A percentile compares a stretch with the other conserved stretches of the same genome.
Conservation (phyloP, 2,797 vertebrate species). For the Microctenopoma steveboyesi region DNA sequence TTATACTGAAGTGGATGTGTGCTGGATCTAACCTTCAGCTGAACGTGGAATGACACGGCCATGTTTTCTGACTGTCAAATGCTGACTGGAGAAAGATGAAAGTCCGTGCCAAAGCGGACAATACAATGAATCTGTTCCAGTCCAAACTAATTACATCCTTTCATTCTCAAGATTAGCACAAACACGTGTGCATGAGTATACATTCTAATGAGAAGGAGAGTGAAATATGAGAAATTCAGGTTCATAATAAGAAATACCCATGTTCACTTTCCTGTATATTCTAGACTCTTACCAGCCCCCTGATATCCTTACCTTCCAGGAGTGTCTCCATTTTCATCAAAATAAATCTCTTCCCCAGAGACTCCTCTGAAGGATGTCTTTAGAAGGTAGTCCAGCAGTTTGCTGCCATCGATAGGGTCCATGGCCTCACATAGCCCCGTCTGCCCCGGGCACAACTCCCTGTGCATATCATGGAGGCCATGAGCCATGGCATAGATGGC, state of each 20-base stretch:
- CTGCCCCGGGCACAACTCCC: slow-evolving; percentile 87
- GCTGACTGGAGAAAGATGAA: slow-evolving; percentile 67
- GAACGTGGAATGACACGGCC: slow-evolving; percentile 60
- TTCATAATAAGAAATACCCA: slow-evolving; percentile 12
- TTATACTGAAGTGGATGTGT: slow-evolving; percentile 33
- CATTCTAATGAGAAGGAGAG: slow-evolving; percentile 45
- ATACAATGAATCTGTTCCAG: slow-evolving; percentile 79
- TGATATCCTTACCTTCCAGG: slow-evolving; percentile 91
- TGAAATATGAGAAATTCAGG: slow-evolving; percentile 11
- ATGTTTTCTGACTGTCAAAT: slow-evolving; percentile 69
- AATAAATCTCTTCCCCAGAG: slow-evolving; percentile 97
- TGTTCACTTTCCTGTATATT: slow-evolving; percentile 4
- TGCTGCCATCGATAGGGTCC: slow-evolving; percentile 97
- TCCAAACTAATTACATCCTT: slow-evolving; percentile 77
- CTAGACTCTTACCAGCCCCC: neutral
- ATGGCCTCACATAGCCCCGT: slow-evolving; percentile 95
- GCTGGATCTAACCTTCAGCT: slow-evolving; percentile 54
- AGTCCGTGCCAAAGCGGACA: slow-evolving; percentile 62
- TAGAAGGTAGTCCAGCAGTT: slow-evolving; percentile 94
- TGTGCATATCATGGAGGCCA: slow-evolving; percentile 96
- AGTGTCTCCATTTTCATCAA: slow-evolving; percentile 97
- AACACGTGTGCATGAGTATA: slow-evolving; percentile 28
- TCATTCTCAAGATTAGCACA: slow-evolving; percentile 42
- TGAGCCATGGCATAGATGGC: slow-evolving; percentile 99
- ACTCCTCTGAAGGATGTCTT: slow-evolving; percentile 94